A percentile compares a stretch with the other conserved stretches of the same genome.
phyloP scores from a whole-genome alignment of 2,113 vertebrate species.

The Eubucco bourcierii region DNA sequence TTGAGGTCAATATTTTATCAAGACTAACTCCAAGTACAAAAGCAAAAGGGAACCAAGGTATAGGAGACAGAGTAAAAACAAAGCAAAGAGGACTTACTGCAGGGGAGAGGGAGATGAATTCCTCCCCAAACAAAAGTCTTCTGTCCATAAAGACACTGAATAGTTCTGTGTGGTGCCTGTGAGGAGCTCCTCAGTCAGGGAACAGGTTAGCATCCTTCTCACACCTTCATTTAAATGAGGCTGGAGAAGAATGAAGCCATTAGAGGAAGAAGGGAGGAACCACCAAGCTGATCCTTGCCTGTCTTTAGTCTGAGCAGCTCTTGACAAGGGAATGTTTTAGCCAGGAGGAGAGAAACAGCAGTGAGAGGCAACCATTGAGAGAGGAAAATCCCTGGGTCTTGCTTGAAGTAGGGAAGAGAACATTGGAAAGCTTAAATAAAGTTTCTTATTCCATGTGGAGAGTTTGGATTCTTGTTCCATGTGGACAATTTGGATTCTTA shows the following conservation, averaged over 20 bases:
- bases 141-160: background rate
- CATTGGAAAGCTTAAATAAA: background rate
- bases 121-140: background rate
- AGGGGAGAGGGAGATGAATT: background rate
- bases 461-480: background rate
- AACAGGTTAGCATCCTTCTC: background rate
- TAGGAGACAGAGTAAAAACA: background rate
- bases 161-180: background rate
- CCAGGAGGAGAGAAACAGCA: background rate
- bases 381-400: background rate
- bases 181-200: background rate
- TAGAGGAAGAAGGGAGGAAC: background rate
- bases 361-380: background rate
- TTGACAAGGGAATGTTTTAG: background rate
- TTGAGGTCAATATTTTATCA: slow-evolving; percentile 52
- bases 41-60: background rate
- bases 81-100: background rate
- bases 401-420: background rate
- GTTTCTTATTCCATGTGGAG: background rate
- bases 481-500: background rate
- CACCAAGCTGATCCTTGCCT: background rate
- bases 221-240: background rate
- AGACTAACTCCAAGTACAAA: slow-evolving; percentile 1
- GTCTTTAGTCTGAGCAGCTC: background rate
- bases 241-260: background rate